These are phyloP conservation scores for Piezodorus guildinii DNA, from an alignment of 1,140 invertebrate species.

Conservation along the genomic window DNA sequence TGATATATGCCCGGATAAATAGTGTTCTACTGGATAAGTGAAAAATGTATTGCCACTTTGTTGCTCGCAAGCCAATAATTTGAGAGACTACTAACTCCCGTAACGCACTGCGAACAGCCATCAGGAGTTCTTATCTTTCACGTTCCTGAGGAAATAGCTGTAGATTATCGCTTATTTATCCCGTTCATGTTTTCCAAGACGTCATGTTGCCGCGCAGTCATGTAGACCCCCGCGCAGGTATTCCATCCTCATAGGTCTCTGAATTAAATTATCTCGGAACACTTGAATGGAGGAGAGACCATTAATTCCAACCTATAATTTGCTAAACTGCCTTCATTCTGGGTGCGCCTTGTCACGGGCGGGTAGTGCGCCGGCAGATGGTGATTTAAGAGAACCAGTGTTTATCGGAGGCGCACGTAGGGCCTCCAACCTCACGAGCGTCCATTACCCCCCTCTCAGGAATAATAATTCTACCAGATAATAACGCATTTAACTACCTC, in stretches of 20 bases:
- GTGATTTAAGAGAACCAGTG: slow-evolving; percentile 3
- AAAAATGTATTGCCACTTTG: no score
- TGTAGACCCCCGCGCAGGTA: neutral
- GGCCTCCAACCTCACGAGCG: neutral
- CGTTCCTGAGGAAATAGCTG: no score
- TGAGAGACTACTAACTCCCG: no score
- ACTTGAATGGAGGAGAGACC: slow-evolving; percentile 2
- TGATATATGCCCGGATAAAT: no score
- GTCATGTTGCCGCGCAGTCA: no score
- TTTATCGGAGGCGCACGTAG: neutral
- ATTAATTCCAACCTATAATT: slow-evolving; percentile 5
- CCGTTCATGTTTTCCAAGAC: no score
- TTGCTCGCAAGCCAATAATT: no score
- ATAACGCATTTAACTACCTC: slow-evolving; percentile 7
- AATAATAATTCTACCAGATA: slow-evolving; percentile 8
- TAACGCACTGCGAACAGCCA: no score
- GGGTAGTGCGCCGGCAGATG: neutral
- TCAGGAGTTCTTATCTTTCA: no score
- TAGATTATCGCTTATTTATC: no score
- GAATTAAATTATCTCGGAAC: slow-evolving; percentile 3
- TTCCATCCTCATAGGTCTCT: slow-evolving; percentile 5
- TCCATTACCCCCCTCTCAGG: neutral
- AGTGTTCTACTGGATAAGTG: no score
- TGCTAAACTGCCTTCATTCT: slow-evolving; percentile 8
- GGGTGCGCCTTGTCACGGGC: neutral